Conservation (phyloP, 53 echinoderm and acorn worm species). For the Temnopleurus reevesii region DNA sequence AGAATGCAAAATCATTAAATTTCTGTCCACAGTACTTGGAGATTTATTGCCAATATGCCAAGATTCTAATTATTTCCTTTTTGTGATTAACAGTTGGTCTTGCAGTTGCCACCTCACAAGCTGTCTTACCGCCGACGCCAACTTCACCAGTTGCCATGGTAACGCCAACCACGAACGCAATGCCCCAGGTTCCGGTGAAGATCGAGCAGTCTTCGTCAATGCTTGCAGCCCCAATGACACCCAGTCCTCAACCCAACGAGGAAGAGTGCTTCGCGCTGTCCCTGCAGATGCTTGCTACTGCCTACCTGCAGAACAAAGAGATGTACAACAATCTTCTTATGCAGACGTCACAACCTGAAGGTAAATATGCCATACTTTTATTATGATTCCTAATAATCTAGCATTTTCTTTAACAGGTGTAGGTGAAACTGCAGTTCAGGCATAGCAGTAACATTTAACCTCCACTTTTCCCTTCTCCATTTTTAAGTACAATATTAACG, state of each 20-base stretch:
- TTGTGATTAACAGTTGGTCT: neutral
- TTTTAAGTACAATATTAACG: neutral
- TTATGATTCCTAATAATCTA: neutral
- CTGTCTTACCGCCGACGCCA: constrained; percentile 42
- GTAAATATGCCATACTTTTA: neutral
- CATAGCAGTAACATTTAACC: neutral
- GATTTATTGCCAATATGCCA: neutral
- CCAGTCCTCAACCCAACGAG: neutral
- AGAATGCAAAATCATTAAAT: neutral
- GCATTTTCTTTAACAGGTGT: neutral
- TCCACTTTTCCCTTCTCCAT: neutral
- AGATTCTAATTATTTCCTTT: neutral
- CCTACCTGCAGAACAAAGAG: constrained; percentile 45
- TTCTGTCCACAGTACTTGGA: neutral
- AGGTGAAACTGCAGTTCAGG: neutral
- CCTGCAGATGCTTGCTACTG: constrained; percentile 39
- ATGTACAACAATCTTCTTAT: constrained; percentile 46
- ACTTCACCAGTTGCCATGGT: neutral
- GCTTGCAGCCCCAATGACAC: neutral
- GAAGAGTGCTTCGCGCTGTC: constrained; percentile 12
- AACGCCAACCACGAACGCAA: neutral
- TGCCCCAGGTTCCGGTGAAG: neutral
- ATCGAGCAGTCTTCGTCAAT: neutral
- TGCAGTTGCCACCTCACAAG: neutral
- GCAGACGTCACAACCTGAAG: constrained; percentile 29